These are phyloP conservation scores for Lamprologus callipterus DNA, from an alignment of 2,113 vertebrate genomes.

Conservation along the genomic window DNA sequence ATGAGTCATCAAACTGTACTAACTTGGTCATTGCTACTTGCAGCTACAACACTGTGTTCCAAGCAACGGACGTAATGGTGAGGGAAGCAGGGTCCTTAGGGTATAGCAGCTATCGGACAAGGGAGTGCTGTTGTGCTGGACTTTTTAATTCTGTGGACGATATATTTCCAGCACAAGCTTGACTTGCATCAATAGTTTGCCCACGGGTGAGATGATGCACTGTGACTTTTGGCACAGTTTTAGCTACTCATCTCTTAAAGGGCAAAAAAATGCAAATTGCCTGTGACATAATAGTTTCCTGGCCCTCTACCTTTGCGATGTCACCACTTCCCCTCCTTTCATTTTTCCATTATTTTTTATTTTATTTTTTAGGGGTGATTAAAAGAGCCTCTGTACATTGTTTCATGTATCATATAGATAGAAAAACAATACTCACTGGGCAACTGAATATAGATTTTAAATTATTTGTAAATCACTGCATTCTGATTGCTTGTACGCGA, in stretches of 20 bases:
- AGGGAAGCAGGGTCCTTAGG: background rate
- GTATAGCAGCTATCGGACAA: background rate
- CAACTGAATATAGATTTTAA: background rate
- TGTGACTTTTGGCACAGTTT: constrained; percentile 16
- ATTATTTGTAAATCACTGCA: background rate
- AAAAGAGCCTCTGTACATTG: background rate
- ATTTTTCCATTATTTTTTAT: background rate
- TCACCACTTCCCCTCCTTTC: background rate
- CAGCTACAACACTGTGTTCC: background rate
- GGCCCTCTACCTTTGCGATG: background rate
- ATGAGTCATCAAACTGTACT: constrained; percentile 2
- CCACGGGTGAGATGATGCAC: background rate
- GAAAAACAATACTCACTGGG: background rate
- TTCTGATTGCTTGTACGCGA: background rate
- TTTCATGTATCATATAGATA: background rate
- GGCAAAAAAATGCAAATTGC: constrained; percentile 18
- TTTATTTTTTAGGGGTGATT: background rate
- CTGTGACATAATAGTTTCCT: background rate
- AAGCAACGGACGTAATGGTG: background rate
- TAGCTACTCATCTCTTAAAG: constrained; percentile 9
- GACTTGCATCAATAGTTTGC: background rate
- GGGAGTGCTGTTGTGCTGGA: background rate
- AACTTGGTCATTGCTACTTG: background rate
- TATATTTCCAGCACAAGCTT: background rate
- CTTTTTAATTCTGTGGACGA: background rate